Conservation (phyloP, 2,113 vertebrate species). For the Barbus barbus region DNA sequence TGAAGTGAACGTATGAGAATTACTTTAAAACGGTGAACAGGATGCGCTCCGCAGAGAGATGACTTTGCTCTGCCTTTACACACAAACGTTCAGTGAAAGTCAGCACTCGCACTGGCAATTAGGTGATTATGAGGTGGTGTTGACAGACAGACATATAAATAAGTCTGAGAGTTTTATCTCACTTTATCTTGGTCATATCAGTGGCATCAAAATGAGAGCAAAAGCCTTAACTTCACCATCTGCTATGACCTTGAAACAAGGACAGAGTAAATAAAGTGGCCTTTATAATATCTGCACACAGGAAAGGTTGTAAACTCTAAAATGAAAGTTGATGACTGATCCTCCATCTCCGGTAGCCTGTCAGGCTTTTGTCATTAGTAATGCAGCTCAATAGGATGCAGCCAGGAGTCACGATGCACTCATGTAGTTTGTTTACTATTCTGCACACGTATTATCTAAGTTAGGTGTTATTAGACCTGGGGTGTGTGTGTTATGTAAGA, state of each 20-base stretch:
- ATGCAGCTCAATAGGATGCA: neutral
- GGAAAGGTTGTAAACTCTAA: conserved; percentile 29
- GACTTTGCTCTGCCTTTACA: neutral
- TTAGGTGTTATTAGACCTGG: neutral
- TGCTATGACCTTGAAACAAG: conserved; percentile 61
- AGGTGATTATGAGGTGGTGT: conserved; percentile 61
- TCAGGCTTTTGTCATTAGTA: neutral
- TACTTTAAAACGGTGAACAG: neutral
- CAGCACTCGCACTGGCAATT: neutral
- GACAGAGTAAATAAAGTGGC: conserved; percentile 30
- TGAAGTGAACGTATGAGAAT: neutral
- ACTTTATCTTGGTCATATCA: conserved; percentile 6
- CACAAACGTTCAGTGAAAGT: conserved; percentile 2
- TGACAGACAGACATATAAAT: conserved; percentile 56
- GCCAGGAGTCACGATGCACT: conserved; percentile 34
- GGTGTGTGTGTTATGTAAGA: neutral
- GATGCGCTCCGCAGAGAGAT: neutral
- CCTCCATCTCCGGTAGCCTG: neutral
- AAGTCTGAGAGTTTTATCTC: neutral
- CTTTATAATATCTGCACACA: conserved; percentile 6
- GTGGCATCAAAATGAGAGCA: conserved; percentile 31
- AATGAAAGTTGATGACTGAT: conserved; percentile 66
- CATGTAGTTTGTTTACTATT: conserved; percentile 5
- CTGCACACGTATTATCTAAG: neutral
- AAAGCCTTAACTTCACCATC: conserved; percentile 44